Conservation (phyloP, 2,888 invertebrate genomes). For the Apamea monoglypha region DNA sequence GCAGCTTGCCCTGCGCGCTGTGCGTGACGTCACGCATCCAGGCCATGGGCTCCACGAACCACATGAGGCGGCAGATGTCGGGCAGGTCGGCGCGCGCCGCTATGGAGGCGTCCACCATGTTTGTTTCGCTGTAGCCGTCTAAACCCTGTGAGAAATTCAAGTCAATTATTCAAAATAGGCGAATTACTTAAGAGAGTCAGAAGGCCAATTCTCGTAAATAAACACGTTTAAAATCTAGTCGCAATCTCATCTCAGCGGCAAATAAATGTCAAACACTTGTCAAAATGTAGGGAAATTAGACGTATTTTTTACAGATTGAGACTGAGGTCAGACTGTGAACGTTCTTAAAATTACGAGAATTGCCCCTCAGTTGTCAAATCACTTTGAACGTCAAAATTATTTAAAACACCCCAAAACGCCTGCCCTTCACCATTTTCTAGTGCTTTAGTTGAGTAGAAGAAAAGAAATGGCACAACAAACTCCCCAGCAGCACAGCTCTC, state of each 20-base stretch:
- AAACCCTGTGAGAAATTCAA: constrained; percentile 56
- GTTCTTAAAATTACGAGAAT: too few species aligned
- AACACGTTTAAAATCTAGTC: too few species aligned
- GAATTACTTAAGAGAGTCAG: not conserved
- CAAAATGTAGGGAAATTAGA: too few species aligned
- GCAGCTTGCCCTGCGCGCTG: constrained; percentile 94
- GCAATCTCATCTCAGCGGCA: too few species aligned
- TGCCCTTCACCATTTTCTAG: not conserved
- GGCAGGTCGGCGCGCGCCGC: constrained; percentile 75
- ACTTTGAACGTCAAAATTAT: not conserved
- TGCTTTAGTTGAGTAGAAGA: not conserved
- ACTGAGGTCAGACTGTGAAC: too few species aligned
- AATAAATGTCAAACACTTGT: too few species aligned
- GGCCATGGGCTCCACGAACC: constrained; percentile 96
- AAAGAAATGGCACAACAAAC: not conserved
- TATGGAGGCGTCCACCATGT: constrained; percentile 80
- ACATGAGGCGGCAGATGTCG: constrained; percentile 92
- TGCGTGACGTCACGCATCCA: constrained; percentile 96
- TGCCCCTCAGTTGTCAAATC: not conserved
- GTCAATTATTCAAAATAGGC: not conserved
- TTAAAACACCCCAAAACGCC: not conserved
- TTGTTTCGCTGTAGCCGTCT: constrained; percentile 83
- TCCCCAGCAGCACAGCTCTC: too few species aligned
- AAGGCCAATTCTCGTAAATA: too few species aligned
- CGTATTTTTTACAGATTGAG: too few species aligned